Evolutionary conservation across 2,797 vertebrate genomes (phyloP).

Genomic region (Macrochelys suwanniensis): DNA sequence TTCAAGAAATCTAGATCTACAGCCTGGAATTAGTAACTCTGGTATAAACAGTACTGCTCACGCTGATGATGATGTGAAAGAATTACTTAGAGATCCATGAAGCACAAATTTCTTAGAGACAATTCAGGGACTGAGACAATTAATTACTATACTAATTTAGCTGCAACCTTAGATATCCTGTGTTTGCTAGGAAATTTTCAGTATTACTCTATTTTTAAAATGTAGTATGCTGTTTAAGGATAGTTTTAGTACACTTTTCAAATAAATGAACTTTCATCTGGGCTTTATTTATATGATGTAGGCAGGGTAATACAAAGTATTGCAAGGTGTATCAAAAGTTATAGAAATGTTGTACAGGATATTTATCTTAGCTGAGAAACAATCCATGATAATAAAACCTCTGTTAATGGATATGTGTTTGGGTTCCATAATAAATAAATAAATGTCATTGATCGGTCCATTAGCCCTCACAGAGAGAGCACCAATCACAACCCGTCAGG

Average conservation of each 20-base stretch:
- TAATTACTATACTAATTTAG: background rate
- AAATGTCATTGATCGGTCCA: no score
- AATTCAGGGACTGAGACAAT: background rate
- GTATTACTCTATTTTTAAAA: background rate
- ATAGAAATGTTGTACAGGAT: background rate
- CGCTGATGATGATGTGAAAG: background rate
- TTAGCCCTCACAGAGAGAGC: no score
- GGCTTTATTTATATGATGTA: background rate
- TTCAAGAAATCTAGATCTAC: background rate
- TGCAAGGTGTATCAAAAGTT: background rate
- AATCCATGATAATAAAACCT: background rate
- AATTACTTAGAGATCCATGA: background rate
- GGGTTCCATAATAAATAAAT: background rate
- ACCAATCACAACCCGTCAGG: no score
- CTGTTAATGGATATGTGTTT: background rate
- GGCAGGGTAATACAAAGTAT: slow-evolving; percentile 12
- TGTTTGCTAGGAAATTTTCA: background rate
- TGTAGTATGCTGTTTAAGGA: background rate
- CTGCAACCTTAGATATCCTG: slow-evolving; percentile 11
- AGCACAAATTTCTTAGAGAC: background rate
- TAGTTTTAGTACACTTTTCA: slow-evolving; percentile 16
- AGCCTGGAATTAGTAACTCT: background rate
- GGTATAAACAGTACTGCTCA: background rate
- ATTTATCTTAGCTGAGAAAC: background rate
- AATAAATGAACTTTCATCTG: slow-evolving; percentile 32